A percentile compares a stretch with the other conserved stretches of the same genome.
These are phyloP conservation scores for Planiliza haematocheilus DNA, from an alignment of 2,113 vertebrate species.

Conservation along the genomic window DNA sequence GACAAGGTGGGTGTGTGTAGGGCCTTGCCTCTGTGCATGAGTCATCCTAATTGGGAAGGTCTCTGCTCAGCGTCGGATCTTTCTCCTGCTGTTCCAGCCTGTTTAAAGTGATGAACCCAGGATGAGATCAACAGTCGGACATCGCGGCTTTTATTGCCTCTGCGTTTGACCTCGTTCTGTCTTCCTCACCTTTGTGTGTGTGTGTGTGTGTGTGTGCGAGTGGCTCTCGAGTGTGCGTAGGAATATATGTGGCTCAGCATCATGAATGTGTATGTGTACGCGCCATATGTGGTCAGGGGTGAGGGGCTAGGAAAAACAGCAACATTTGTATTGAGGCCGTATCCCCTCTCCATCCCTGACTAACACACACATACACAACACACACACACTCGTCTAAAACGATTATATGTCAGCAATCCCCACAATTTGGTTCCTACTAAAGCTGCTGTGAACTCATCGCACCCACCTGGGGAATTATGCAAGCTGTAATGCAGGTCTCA, in stretches of 20 bases:
- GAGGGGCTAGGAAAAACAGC: conserved; percentile 45
- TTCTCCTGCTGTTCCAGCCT: conserved; percentile 78
- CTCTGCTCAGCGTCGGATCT: conserved; percentile 61
- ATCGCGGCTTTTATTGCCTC: conserved; percentile 70
- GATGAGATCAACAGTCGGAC: conserved; percentile 76
- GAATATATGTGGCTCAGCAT: conserved; percentile 34
- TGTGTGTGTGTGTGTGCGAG: conserved; percentile 42
- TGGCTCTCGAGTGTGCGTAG: conserved; percentile 6
- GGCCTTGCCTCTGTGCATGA: conserved; percentile 68
- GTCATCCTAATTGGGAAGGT: conserved; percentile 81
- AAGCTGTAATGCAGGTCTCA: conserved; percentile 79
- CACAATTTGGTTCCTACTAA: conserved; percentile 80
- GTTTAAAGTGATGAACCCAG: conserved; percentile 79
- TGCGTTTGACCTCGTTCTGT: conserved; percentile 82
- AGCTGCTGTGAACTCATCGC: conserved; percentile 83
- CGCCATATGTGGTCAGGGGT: conserved; percentile 22
- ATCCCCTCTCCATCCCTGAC: conserved; percentile 24
- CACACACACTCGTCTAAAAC: conserved; percentile 75
- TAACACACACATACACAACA: conserved; percentile 36
- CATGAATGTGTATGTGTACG: conserved; percentile 28
- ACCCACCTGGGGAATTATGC: conserved; percentile 85
- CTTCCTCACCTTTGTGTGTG: conserved; percentile 71
- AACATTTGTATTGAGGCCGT: conserved; percentile 52
- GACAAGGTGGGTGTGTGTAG: conserved; percentile 45
- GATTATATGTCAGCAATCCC: conserved; percentile 85